Evolutionary conservation across 1,140 invertebrate genomes (phyloP), one percentile per base, ranked within the genome.

Genomic region (Leguminivora glycinivorella): DNA sequence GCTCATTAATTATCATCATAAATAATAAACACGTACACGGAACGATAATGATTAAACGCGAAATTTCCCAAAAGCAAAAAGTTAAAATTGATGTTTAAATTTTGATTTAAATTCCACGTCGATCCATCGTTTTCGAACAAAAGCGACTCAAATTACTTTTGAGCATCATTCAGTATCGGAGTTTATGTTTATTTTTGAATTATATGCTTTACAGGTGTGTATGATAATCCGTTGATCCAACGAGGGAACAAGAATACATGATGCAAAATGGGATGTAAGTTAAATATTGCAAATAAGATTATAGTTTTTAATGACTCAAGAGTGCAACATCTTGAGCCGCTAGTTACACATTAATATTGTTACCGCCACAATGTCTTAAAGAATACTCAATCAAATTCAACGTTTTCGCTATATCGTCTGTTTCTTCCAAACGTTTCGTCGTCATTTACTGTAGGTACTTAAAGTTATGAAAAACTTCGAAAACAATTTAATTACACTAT

Each of bases 21-120:
- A 52, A 52, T 22, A 52, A 22, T 52, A 22, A 52, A 22, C 17
- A 52, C 47, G 19, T 22, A 22, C 47, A 17, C 40, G 40, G n/a
- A 43, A 43, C 17, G 47, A 6, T 22, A 17, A 43, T 52, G 19
- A 52, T 38, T 38, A 38, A 38, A 38, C 34, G 17, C 10, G 47
- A 10, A 52, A 52, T 9, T 22, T 19, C 47, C 19, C 47, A 9
- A 22, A 52, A 22, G 47, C 43, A 17, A 52, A 52, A 52, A 52
- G 19, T 52, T 52, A 52, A 52, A 52, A 52, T 52, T 5, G 47
- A 52, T 52, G 47, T 1, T 52, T 52, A 19, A 52, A 52, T 22
- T 52, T 47, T 47, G 43, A 52, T 52, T 52, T 9, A 52, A 52
- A 19, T 19, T 52, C 22, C 47, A 52, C 47, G 47, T 12, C 47